Conservation (phyloP, 1,140 invertebrate genomes). For the Camponotus vicinus region DNA sequence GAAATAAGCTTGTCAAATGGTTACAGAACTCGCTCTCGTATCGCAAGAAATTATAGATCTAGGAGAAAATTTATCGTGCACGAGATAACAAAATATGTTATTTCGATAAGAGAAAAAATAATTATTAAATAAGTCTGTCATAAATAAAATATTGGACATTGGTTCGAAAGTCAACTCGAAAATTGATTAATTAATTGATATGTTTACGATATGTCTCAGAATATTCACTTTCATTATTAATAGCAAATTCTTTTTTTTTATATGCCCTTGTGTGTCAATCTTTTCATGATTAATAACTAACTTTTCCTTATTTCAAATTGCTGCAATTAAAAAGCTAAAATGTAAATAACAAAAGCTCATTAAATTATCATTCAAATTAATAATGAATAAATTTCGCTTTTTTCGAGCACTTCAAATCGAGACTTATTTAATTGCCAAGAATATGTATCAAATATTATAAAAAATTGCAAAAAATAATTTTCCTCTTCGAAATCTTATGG, state of each 20-base stretch:
- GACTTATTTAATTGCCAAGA: background rate
- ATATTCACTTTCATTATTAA: conserved; percentile 4
- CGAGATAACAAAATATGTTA: conserved; percentile 3
- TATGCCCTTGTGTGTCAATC: background rate
- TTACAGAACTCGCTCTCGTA: conserved; percentile 36
- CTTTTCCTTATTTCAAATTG: background rate
- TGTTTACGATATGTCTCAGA: background rate
- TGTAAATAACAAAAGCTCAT: background rate
- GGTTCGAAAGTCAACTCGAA: background rate
- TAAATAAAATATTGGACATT: background rate
- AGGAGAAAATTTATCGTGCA: conserved; percentile 22
- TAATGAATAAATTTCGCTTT: background rate
- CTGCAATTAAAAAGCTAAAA: background rate
- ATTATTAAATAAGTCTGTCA: background rate
- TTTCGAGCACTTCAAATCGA: background rate
- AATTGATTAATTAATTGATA: conserved; percentile 1
- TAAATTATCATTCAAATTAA: background rate
- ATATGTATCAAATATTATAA: background rate
- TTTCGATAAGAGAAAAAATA: background rate
- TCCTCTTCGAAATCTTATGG: background rate
- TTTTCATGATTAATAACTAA: background rate
- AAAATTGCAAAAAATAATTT: background rate
- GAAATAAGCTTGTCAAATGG: conserved; percentile 18
- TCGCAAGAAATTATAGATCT: conserved; percentile 6
- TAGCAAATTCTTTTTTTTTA: background rate